Evolutionary conservation across 2,113 vertebrate genomes (phyloP).

Genomic region (Chloebia gouldiae): DNA sequence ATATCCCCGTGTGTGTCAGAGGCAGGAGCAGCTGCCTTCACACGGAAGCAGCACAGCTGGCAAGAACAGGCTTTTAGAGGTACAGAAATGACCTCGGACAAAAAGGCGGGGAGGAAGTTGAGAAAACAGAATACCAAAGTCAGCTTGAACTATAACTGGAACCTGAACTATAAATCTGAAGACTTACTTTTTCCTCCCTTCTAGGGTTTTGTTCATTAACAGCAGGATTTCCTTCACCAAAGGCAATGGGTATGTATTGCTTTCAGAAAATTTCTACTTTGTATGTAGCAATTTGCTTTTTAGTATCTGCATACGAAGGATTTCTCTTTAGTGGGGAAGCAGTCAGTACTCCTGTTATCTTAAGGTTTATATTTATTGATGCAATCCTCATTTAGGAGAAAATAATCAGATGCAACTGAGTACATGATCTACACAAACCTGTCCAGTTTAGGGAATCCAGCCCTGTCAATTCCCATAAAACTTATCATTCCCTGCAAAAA

Average conservation of each 20-base stretch:
- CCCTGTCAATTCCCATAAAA: background rate
- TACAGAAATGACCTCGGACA: background rate
- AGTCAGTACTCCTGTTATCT: no score
- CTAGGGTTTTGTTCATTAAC: background rate
- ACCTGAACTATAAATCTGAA: background rate
- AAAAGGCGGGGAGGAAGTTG: background rate
- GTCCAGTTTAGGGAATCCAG: background rate
- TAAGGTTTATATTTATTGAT: background rate
- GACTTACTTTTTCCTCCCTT: background rate
- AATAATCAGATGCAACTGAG: background rate
- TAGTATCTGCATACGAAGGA: background rate
- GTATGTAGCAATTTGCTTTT: background rate
- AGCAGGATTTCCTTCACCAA: background rate
- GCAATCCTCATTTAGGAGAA: background rate
- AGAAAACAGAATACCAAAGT: background rate
- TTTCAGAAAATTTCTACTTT: background rate
- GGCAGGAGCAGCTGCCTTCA: background rate
- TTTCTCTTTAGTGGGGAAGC: background rate
- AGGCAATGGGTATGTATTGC: slow-evolving; percentile 53
- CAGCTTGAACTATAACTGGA: background rate
- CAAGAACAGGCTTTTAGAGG: background rate
- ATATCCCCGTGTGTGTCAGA: rapidly evolving
- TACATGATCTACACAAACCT: background rate
- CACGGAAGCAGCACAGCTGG: background rate
- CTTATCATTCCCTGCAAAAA: background rate